Base-by-base conservation (phyloP, 1,140 invertebrate species). In the Parasteatoda tepidariorum region DNA sequence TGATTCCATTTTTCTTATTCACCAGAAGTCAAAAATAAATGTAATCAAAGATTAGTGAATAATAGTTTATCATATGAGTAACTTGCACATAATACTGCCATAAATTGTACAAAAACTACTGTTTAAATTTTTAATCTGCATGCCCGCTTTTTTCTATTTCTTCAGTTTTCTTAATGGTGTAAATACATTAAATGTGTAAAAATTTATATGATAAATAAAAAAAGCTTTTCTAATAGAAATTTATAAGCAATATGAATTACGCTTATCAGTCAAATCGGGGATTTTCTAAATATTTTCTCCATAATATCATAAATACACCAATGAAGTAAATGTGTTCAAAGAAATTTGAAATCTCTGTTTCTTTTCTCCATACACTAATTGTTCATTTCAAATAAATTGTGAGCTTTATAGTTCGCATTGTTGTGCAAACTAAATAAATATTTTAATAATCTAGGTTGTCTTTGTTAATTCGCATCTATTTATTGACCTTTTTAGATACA, bases 331-430 rank as follows among this genome's bases (percentile, higher is more conserved):
- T 82, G 76, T 81, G 48, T 82, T 82, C 64, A 55, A 82, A 54
- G 48, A 70, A 81, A 31, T 81, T 61, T 81, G 66, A 48, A 79
- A 79, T 79, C 38, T 68, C n/a, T 82, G 54, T 82, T 48, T 48
- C 9, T 48, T 48, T 48, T 48, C 38, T 48, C 67, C 78, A 82
- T 64, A 61, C 30, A 79, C 76, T 82, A 41, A 68, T 79, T 79
- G 78, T 82, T 82, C 34, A 82, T 59, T 70, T 70, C 64, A 57
- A 76, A 59, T 76, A 82, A 82, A 55, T 82, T 82, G 78, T 82
- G 78, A 82, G 78, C 78, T 82, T 82, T 82, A 82, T 82, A 82
- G 78, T 82, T 82, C 64, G 66, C 78, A 71, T 82, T 82, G 78
- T 82, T 82, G 78, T 82, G 78, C 78, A 82, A 82, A 54, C 30